A percentile compares a stretch with the other conserved stretches of the same genome.
Evolutionary conservation across 2,888 invertebrate genomes (phyloP).

Genomic region (Carabus problematicus): DNA sequence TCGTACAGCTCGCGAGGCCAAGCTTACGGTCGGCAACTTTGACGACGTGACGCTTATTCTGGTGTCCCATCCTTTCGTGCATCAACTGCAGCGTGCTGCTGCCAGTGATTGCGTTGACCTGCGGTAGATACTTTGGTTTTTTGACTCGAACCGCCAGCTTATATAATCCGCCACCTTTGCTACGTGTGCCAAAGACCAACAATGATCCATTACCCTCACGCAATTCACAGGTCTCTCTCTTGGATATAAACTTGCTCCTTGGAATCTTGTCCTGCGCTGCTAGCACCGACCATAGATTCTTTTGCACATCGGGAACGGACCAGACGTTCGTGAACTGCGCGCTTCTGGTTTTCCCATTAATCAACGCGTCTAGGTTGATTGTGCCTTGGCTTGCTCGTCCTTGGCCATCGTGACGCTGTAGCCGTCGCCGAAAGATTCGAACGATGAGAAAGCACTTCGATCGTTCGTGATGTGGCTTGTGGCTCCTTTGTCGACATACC

Average conservation of each 20-base stretch:
- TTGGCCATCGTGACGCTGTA: slow-evolving; percentile 30
- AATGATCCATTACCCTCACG: background rate
- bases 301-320: slow-evolving; percentile 26
- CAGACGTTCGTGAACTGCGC: slow-evolving; percentile 23
- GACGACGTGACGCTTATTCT: too few species aligned
- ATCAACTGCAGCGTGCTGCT: slow-evolving; percentile 45
- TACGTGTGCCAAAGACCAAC: slow-evolving; percentile 14
- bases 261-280: slow-evolving; percentile 29
- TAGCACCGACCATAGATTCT: slow-evolving; percentile 33
- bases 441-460: slow-evolving; percentile 14
- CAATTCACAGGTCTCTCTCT: slow-evolving; percentile 16
- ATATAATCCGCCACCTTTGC: slow-evolving; percentile 16
- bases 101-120: slow-evolving; percentile 22
- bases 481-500: slow-evolving; percentile 41
- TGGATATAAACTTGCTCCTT: slow-evolving; percentile 31
- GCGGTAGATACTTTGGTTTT: background rate
- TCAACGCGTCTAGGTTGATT: slow-evolving; percentile 14
- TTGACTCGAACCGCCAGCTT: slow-evolving; percentile 10
- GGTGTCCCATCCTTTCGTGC: slow-evolving; percentile 49
- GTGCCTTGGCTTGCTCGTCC: slow-evolving; percentile 21
- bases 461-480: slow-evolving; percentile 27
- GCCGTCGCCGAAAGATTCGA: slow-evolving; percentile 20
- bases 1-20: too few species aligned
- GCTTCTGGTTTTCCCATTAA: slow-evolving; percentile 1
- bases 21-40: too few species aligned